phyloP scores from a whole-genome alignment of 2,113 vertebrate genomes.

The Sturnira hondurensis region DNA sequence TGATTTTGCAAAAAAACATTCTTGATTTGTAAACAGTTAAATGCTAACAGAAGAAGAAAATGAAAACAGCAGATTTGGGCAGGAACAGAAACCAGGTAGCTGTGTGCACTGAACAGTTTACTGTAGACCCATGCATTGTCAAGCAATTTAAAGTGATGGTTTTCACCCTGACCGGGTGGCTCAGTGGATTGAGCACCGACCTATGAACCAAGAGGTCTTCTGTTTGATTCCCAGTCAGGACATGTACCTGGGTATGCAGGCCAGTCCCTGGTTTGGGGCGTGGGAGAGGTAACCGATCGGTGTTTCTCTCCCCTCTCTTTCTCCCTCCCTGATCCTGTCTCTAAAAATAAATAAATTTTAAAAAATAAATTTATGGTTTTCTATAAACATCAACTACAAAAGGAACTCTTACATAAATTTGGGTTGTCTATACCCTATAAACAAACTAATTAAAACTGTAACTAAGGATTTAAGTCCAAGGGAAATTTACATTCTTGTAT shows the following conservation, averaged over 20 bases:
- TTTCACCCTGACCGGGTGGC: not conserved
- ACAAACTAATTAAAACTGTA: not conserved
- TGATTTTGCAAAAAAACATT: constrained; percentile 15
- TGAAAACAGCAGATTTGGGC: not conserved
- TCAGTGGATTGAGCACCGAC: too few species aligned
- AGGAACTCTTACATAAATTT: not conserved
- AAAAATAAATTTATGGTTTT: not conserved
- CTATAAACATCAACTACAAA: not conserved
- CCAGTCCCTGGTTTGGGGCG: too few species aligned
- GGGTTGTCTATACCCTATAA: not conserved
- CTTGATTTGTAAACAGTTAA: not conserved
- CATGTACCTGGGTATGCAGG: too few species aligned
- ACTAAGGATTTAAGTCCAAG: not conserved
- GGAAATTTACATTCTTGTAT: not conserved
- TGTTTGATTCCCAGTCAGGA: too few species aligned
- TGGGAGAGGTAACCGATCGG: too few species aligned
- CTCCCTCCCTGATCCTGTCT: too few species aligned
- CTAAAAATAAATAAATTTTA: too few species aligned
- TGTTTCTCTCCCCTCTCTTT: too few species aligned
- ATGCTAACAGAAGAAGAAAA: not conserved
- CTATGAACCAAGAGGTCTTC: too few species aligned
- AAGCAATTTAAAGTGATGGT: not conserved
- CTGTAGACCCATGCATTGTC: not conserved
- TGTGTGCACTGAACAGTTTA: not conserved
- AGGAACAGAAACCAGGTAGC: not conserved